These are phyloP conservation scores for Mastacembelus armatus DNA, from an alignment of 2,797 vertebrate species.

Conservation along the genomic window DNA sequence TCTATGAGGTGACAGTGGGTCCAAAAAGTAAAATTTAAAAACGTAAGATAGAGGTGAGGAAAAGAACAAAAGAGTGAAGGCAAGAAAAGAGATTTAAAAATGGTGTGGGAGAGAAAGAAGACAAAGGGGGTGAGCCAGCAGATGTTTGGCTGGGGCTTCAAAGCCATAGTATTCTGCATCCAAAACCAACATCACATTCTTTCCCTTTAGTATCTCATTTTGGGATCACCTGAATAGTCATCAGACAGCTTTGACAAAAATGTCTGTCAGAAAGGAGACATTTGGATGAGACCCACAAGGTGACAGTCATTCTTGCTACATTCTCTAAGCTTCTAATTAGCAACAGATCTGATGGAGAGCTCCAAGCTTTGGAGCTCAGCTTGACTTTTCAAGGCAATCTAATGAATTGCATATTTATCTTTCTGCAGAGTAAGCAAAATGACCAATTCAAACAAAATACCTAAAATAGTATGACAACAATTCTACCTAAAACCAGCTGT, in stretches of 20 bases:
- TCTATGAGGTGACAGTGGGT: conserved; percentile 4
- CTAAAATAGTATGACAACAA: conserved; percentile 51
- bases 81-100: conserved; percentile 20
- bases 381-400: conserved; percentile 30
- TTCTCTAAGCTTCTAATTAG: conserved; percentile 48
- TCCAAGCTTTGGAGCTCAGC: conserved; percentile 8
- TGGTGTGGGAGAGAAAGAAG: conserved; percentile 15
- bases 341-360: conserved; percentile 50
- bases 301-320: conserved; percentile 34
- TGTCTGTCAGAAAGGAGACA: conserved; percentile 9
- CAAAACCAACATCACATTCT: conserved; percentile 46
- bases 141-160: conserved; percentile 85
- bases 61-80: conserved; percentile 2
- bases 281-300: conserved; percentile 5
- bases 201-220: conserved; percentile 57
- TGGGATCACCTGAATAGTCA: neutral
- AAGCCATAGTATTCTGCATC: conserved; percentile 69
- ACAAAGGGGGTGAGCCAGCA: conserved; percentile 68
- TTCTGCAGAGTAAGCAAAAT: conserved; percentile 58
- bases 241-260: conserved; percentile 17
- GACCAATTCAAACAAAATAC: conserved; percentile 34
- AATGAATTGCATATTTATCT: conserved; percentile 45
- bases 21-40: neutral
- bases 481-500: conserved; percentile 27
- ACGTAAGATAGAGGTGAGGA: conserved; percentile 16